Evolutionary conservation across 2,888 invertebrate species (phyloP).

Genomic region (Amblyteles armatorius): DNA sequence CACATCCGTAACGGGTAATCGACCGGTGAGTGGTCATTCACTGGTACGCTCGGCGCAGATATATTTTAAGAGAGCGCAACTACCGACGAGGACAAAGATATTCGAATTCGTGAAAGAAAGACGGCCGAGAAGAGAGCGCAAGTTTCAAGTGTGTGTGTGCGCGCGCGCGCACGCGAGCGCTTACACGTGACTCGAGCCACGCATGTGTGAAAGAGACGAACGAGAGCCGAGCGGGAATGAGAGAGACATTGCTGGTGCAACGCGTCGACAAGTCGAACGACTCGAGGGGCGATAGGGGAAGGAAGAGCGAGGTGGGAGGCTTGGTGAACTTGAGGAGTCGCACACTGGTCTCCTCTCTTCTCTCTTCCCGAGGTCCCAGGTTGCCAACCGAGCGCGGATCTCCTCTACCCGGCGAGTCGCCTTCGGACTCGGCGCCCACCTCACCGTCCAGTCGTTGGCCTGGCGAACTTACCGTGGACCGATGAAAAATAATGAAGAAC

Average conservation of each 20-base stretch:
- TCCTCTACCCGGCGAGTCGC: conserved; percentile 12
- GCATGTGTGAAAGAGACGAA: conserved; percentile 29
- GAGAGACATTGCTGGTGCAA: conserved; percentile 10
- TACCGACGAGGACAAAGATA: conserved; percentile 57
- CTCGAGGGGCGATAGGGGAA: conserved; percentile 6
- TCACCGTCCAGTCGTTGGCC: conserved; percentile 17
- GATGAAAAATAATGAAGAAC: conserved; percentile 32
- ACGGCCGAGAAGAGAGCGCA: conserved; percentile 6
- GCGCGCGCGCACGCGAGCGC: background rate
- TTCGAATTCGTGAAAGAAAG: conserved; percentile 26
- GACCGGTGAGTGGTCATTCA: background rate
- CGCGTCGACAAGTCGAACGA: conserved; percentile 31
- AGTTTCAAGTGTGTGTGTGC: background rate
- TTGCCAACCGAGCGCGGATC: conserved; percentile 40
- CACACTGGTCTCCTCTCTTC: conserved; percentile 35
- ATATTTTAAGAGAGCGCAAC: conserved; percentile 51
- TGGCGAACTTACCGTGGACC: conserved; percentile 8
- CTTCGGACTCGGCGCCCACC: conserved; percentile 8
- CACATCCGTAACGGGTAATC: background rate
- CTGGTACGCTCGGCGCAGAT: conserved; percentile 15
- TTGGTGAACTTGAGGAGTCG: conserved; percentile 44
- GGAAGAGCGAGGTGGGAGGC: conserved; percentile 15
- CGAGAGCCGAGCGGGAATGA: conserved; percentile 29
- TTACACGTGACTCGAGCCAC: background rate
- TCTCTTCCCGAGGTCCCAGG: conserved; percentile 31